Conservation (phyloP, 2,888 invertebrate species). For the Xylota segnis region DNA sequence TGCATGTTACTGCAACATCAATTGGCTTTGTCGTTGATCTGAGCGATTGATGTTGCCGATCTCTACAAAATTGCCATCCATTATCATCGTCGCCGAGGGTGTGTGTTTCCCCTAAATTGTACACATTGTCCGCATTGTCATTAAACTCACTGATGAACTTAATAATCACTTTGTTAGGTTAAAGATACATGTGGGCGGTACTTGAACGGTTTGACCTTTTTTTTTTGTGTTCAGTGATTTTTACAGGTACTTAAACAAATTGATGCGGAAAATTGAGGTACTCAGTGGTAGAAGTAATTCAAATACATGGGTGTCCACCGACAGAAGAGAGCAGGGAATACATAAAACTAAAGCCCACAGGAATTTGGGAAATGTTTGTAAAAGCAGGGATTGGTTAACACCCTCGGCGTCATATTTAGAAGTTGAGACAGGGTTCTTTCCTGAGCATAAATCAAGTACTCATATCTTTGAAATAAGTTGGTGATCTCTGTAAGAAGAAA, state of each 20-base stretch:
- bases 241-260: slow-evolving; percentile 33
- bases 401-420: no score
- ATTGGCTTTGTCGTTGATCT: slow-evolving; percentile 41
- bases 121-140: slow-evolving; percentile 21
- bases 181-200: slow-evolving; percentile 14
- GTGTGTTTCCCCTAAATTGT: slow-evolving; percentile 28
- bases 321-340: no score
- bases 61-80: slow-evolving; percentile 57
- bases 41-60: slow-evolving; percentile 60
- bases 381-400: no score
- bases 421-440: no score
- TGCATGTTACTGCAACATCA: slow-evolving; percentile 24
- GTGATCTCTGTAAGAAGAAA: no score
- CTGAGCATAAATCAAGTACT: no score
- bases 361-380: no score
- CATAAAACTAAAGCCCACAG: no score
- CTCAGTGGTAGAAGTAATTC: background rate
- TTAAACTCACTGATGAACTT: slow-evolving; percentile 47
- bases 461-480: no score
- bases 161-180: slow-evolving; percentile 39
- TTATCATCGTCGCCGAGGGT: slow-evolving; percentile 48
- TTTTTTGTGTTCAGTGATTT: slow-evolving; percentile 29
- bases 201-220: slow-evolving; percentile 21
- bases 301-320: no score
- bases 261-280: slow-evolving; percentile 28